A percentile compares a stretch with the other conserved stretches of the same genome.
phyloP scores from a whole-genome alignment of 2,113 vertebrate genomes.

The Paralichthys olivaceus region DNA sequence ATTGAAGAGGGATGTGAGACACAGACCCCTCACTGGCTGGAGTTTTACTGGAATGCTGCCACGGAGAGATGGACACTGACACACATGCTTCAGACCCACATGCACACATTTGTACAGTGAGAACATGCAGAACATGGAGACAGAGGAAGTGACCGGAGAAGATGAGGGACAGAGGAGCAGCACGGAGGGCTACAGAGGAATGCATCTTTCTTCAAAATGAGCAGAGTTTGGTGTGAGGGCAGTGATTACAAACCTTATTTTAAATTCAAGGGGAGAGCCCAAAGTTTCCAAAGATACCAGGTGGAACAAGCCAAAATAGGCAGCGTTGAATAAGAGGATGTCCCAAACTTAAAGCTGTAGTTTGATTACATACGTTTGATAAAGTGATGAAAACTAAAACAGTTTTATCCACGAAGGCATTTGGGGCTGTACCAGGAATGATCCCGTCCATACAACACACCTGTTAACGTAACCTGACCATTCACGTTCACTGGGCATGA shows the following conservation, averaged over 20 bases:
- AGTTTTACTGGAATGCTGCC: slow-evolving; percentile 80
- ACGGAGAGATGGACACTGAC: slow-evolving; percentile 70
- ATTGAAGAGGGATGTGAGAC: slow-evolving; percentile 87
- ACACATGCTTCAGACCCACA: slow-evolving; percentile 49
- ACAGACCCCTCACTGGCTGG: slow-evolving; percentile 82
- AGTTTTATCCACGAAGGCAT: too few relatives aligned
- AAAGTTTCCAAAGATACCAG: slow-evolving; percentile 4
- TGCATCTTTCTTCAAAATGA: slow-evolving; percentile 6
- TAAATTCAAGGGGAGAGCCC: not conserved
- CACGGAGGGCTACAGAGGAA: not conserved
- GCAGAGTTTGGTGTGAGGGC: too few relatives aligned
- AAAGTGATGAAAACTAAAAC: too few relatives aligned
- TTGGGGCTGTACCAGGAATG: too few relatives aligned
- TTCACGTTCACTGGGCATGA: too few relatives aligned
- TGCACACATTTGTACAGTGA: slow-evolving; percentile 48
- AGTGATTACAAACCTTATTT: not conserved
- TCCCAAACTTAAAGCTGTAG: too few relatives aligned
- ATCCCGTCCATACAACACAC: too few relatives aligned
- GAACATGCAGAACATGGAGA: slow-evolving; percentile 32
- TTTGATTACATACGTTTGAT: too few relatives aligned
- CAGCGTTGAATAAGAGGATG: not conserved
- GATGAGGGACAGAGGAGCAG: not conserved
- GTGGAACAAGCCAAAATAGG: not conserved
- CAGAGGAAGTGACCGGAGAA: slow-evolving; percentile 41
- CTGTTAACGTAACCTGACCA: too few relatives aligned